Evolutionary conservation across 2,797 vertebrate genomes (phyloP), one percentile per base, ranked within the genome.

Genomic region (Sebastes steindachneri): DNA sequence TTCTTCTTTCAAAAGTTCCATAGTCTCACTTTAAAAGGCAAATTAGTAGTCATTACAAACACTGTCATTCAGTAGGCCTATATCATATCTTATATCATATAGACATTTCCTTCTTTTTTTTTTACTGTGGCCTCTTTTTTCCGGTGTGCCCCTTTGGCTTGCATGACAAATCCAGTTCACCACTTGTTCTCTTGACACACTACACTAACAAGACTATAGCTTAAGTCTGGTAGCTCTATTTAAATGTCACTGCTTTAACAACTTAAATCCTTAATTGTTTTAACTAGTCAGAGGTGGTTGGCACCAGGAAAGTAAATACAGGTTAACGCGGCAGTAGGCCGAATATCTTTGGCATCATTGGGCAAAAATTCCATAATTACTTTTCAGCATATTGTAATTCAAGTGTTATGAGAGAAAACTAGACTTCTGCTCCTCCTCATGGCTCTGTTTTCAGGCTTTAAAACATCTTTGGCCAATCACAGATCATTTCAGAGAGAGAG

Each of bases 231-330:
- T n/a, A 26, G 53, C 79, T 86, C 75, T 59, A 31, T 84, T 91
- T 77, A 84, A 91, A 85, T 77, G 58, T 66, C 41, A 28, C 53
- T 62, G 66, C 68, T 62, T 84, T 73, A 84, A 65, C 41, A 48
- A 79, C 62, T 72, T 83, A 37, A 80, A 68, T 68, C 69, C 62
- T 80, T 66, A 75, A 78, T 70, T 82, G 76, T 76, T 90, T 88
- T 37, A 85, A 88, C 15, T 5, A 14, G 54, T 78, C 33, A 73
- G 41, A 9, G 5, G 26, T 41, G 4, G 41, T 35, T 79, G 76
- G 62, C 45, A 68, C 6, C 8, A 33, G 45, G 9, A 53, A 48
- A 54, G 66, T 75, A 66, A 85, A 75, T 77, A 73, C 67, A 68
- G 45, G 51, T 73, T 8, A 45, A 62, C 3, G 3, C 3, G 15